Evolutionary conservation across 2,113 vertebrate species (phyloP), one percentile per base, ranked within the genome.

Genomic region (Oncorhynchus kisutch): DNA sequence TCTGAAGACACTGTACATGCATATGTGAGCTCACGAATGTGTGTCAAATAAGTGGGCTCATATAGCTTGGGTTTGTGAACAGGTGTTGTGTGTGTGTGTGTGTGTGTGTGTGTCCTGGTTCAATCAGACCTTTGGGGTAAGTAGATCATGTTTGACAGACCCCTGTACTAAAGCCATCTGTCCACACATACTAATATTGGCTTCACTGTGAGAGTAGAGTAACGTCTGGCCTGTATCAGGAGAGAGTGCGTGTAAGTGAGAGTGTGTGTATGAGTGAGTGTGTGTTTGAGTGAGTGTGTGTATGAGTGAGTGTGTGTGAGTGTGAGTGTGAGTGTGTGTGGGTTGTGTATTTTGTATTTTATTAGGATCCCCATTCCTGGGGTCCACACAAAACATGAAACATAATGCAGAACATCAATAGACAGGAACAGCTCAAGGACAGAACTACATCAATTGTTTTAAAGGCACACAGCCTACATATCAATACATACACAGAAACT

Each of bases 101-200:
- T 75, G 70, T 67, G 78, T 78, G 77, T 75, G 59, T 65, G 86
- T 77, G 70, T 86, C 72, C 49, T 71, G 81, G 83, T 65, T 84
- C 88, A 82, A 90, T 89, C 82, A 88, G 75, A 80, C 82, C 81
- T 84, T 80, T 73, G 81, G 79, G 83, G 88, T 88, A 88, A 93
- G 91, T 87, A 85, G 86, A 88, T 88, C 89, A 88, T 86, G 89
- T 93, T 86, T 92, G 91, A 92, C 90, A 92, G 87, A 86, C 84
- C 84, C 82, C 87, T 87, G 85, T 84, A 90, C 86, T 88, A 90
- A 88, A 92, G 87, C 84, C 89, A 89, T 92, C 92, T 65, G 86
- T 92, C 91, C 86, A 90, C 90, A 92, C 90, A 86, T 90, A 85
- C 86, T 92, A 91, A 92, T 92, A 91, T 83, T 76, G 31, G 34